Evolutionary conservation across 2,888 invertebrate species (phyloP).

Genomic region (Tridacna crocea): DNA sequence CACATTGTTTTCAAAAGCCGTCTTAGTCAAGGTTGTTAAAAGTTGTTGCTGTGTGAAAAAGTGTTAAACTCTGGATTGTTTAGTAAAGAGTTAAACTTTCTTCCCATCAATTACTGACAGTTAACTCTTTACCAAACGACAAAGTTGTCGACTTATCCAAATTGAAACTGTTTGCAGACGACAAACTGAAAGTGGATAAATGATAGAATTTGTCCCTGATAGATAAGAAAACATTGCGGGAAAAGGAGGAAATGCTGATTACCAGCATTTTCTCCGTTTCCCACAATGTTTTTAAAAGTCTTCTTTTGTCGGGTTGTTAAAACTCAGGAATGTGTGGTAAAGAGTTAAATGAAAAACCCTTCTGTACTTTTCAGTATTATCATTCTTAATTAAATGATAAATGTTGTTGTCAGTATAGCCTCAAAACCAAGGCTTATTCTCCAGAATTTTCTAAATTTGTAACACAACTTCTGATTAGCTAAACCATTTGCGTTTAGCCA

Average conservation of each 20-base stretch:
- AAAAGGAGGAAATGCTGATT: background rate
- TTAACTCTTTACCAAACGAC: background rate
- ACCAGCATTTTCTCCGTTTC: background rate
- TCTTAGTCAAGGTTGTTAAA: background rate
- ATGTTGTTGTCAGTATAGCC: no score
- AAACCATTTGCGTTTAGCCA: no score
- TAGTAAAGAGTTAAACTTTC: background rate
- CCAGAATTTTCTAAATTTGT: no score
- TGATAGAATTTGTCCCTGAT: background rate
- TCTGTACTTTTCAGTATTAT: no score
- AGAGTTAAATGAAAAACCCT: background rate
- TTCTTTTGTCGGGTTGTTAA: background rate
- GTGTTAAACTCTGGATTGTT: background rate
- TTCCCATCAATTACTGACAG: no score
- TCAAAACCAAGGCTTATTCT: no score
- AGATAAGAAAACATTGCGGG: background rate
- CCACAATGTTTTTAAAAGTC: background rate
- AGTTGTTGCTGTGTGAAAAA: no score
- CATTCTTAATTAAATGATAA: no score
- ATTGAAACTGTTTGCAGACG: background rate
- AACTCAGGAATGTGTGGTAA: background rate
- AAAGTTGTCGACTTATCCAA: background rate
- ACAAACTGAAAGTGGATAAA: background rate
- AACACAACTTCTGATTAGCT: no score
- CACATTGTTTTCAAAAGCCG: background rate